Base-by-base conservation (phyloP, 2,888 invertebrate genomes). In the Heliconius cydno region DNA sequence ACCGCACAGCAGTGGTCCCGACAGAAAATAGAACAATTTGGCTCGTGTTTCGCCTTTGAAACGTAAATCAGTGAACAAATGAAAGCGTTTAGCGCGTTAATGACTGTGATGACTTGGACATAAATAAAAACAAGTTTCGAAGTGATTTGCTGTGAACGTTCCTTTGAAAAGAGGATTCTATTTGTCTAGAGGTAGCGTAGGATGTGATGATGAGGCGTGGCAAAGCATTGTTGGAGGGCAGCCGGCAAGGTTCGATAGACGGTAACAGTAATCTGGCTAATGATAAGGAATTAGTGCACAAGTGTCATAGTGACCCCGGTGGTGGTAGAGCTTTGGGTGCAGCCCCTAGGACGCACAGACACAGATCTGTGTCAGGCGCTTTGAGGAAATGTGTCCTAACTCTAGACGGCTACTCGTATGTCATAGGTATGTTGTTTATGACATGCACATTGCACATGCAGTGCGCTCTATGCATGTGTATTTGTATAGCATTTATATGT, bases 371-470 rank as follows among this genome's bases (percentile, higher is more conserved):
- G 79, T 96, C 96, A 83, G 93, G 96, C 86, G 96, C 96, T 81
- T 96, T 97, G 38, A 96, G 97, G 88, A 97, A 97, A 93, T 98
- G 98, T 94, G 97, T 98, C 83, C 96, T 98, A 84, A 97, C 97
- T 72, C 95, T 98, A 85, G 98, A 98, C 91, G 98, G 98, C 87
- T 98, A 98, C 94, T 97, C 97, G 83, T 98, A 98, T 93, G 97
- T 98, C 86, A 98, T 98, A 95, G 98, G 98, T 98, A 93, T 96
- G 97, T 95, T 72, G 52, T 38, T 68, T 60, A 76, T 73, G n/a
- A 38, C 60, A 52, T 72, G 72, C 72, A 60, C 60, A n/a, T 60
- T 60, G 60, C 60, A 60, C 34, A 60, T 12, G 15, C 41, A 25
- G 70, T 70, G 70, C 70, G 41, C 70, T 70, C n/a, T 25, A 46